phyloP scores from a whole-genome alignment of 92 coral and sea anemone species.

The Zoanthus sansibaricus region DNA sequence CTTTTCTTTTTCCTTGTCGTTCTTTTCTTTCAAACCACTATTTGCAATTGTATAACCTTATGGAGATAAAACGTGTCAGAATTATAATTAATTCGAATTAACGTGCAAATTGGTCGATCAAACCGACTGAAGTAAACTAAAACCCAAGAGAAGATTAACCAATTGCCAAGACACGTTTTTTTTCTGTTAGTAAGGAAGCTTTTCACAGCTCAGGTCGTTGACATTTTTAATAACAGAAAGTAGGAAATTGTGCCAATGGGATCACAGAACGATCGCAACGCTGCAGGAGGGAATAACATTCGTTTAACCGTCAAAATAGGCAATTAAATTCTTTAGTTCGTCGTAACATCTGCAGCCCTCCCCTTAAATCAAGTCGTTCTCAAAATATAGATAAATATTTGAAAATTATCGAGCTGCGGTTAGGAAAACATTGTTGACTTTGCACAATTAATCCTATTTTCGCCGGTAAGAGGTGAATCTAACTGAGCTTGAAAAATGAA shows the following conservation, averaged over 20 bases:
- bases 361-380: constrained; percentile 90
- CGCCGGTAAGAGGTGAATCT: background rate
- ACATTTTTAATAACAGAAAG: constrained; percentile 35
- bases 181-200: constrained; percentile 28
- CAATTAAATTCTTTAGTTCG: constrained; percentile 89
- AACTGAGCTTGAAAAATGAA: constrained; percentile 14
- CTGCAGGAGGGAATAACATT: constrained; percentile 88
- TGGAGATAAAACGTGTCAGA: constrained; percentile 15
- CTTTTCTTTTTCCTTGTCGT: background rate
- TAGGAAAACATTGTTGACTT: constrained; percentile 86
- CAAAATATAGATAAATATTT: constrained; percentile 85
- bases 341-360: constrained; percentile 85
- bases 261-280: constrained; percentile 69
- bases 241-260: constrained; percentile 51
- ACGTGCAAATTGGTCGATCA: constrained; percentile 23
- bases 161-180: constrained; percentile 1
- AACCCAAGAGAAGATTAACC: background rate
- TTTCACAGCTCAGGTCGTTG: constrained; percentile 30
- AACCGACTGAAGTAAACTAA: constrained; percentile 1
- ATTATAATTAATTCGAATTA: constrained; percentile 29
- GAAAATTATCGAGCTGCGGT: constrained; percentile 83
- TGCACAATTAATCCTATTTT: constrained; percentile 77
- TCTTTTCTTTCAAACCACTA: background rate
- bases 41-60: constrained; percentile 31
- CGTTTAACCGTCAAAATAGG: constrained; percentile 90